These are phyloP conservation scores for Bombus ignitus DNA, from an alignment of 1,140 invertebrate species.

Conservation along the genomic window DNA sequence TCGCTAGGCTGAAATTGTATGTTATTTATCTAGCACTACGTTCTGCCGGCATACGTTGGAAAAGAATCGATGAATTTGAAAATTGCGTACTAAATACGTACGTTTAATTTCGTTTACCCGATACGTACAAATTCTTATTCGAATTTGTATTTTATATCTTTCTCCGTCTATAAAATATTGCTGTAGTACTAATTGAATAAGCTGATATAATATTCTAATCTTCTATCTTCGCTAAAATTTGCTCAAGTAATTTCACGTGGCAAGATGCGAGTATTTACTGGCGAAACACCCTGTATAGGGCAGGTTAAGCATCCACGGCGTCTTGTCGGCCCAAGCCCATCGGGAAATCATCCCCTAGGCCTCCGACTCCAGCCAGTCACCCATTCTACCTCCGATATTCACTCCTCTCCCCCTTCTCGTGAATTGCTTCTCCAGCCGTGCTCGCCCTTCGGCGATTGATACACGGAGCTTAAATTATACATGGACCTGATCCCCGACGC, in stretches of 20 bases:
- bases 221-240: background rate
- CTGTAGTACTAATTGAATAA: background rate
- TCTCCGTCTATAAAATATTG: background rate
- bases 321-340: constrained; percentile 47
- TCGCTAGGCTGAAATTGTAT: too few species aligned
- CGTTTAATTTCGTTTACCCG: too few species aligned
- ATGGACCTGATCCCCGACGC: constrained; percentile 58
- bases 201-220: background rate
- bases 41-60: too few species aligned
- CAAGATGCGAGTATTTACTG: background rate
- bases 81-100: too few species aligned
- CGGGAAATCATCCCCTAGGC: constrained; percentile 74
- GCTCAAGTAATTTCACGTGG: background rate
- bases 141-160: background rate
- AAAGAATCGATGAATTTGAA: too few species aligned
- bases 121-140: too few species aligned
- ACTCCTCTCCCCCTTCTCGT: background rate
- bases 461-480: constrained; percentile 70
- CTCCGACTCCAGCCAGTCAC: constrained; percentile 53
- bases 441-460: constrained; percentile 69
- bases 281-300: background rate
- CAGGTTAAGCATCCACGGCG: constrained; percentile 37
- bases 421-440: constrained; percentile 62
- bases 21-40: too few species aligned
- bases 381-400: constrained; percentile 10